Base-by-base conservation (phyloP, 2,888 invertebrate genomes). In the Caenorhabditis sulstoni region DNA sequence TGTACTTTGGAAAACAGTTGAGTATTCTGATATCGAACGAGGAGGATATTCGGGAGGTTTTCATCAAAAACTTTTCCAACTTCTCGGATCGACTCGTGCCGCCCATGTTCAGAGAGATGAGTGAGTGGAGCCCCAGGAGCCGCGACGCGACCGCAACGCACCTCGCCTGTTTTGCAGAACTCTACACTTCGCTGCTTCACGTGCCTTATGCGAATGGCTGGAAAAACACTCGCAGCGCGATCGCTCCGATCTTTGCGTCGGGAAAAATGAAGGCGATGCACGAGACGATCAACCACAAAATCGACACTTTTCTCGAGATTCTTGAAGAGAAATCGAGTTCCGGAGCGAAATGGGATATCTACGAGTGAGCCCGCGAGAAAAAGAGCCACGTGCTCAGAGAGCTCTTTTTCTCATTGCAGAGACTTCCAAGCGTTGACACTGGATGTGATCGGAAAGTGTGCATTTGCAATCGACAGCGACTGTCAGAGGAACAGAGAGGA, bases 351-450 rank as follows among this genome's bases (percentile, higher is more conserved):
- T 71, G 82, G 47, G 82, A 85, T 62, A 85, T 85, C 41, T 85
- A 85, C 62, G 81, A 81, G 84, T 85, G 47, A 59, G 83, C n/a
- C n/a, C n/a, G n/a, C n/a, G n/a, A n/a, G n/a, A n/a, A n/a, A n/a
- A n/a, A n/a, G n/a, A n/a, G n/a, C n/a, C n/a, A n/a, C n/a, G n/a
- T n/a, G n/a, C n/a, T n/a, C n/a, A n/a, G n/a, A n/a, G n/a, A n/a
- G n/a, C n/a, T n/a, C n/a, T n/a, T n/a, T 50, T 18, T 44, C 3
- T 22, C 14, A 29, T 79, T 81, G 55, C 61, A 86, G 86, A 12
- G 86, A 86, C 59, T 81, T 83, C 22, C 86, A 86, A 81, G 86
- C 86, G 9, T 64, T 86, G 16, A 85, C 86, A 1, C 75, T 86
- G 68, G 86, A 86, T 50, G 83, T 86, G 12, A 86, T 86, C 23